A percentile compares a stretch with the other conserved stretches of the same genome.
These are phyloP conservation scores for Oligia latruncula DNA, from an alignment of 2,888 invertebrate genomes.

Conservation along the genomic window DNA sequence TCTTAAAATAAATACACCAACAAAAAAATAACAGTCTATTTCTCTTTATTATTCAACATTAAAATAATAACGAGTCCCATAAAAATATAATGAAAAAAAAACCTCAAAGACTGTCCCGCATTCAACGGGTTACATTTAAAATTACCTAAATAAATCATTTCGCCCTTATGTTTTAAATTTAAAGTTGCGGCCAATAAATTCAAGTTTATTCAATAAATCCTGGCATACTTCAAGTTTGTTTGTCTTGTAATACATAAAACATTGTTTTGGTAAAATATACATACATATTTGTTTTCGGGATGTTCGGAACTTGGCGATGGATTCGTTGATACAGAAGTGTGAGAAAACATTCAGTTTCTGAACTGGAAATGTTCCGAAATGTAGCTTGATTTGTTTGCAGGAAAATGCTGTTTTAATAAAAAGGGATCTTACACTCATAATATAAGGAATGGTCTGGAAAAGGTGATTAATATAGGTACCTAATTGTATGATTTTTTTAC, in stretches of 20 bases:
- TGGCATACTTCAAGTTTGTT: constrained; percentile 48
- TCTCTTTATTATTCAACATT: neutral
- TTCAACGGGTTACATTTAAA: constrained; percentile 33
- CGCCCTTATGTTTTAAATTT: constrained; percentile 56
- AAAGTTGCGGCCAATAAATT: constrained; percentile 61
- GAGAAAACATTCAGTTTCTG: constrained; percentile 40
- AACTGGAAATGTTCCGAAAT: constrained; percentile 22
- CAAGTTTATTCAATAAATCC: constrained; percentile 65
- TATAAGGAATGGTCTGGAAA: neutral
- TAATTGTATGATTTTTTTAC: neutral
- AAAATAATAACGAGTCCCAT: neutral
- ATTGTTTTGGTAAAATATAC: constrained; percentile 48
- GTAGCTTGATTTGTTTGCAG: neutral
- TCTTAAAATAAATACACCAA: neutral
- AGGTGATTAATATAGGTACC: too few species aligned
- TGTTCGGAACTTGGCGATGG: constrained; percentile 41
- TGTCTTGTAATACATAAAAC: constrained; percentile 63
- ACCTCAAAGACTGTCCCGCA: constrained; percentile 11
- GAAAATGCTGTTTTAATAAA: neutral
- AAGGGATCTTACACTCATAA: neutral
- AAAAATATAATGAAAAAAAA: neutral
- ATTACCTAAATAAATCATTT: constrained; percentile 55
- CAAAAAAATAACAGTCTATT: neutral
- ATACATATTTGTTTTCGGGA: constrained; percentile 51
- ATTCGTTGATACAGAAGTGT: constrained; percentile 50